These are phyloP conservation scores for Loriculus beryllinus DNA, from an alignment of 2,797 vertebrate genomes.

Conservation along the genomic window DNA sequence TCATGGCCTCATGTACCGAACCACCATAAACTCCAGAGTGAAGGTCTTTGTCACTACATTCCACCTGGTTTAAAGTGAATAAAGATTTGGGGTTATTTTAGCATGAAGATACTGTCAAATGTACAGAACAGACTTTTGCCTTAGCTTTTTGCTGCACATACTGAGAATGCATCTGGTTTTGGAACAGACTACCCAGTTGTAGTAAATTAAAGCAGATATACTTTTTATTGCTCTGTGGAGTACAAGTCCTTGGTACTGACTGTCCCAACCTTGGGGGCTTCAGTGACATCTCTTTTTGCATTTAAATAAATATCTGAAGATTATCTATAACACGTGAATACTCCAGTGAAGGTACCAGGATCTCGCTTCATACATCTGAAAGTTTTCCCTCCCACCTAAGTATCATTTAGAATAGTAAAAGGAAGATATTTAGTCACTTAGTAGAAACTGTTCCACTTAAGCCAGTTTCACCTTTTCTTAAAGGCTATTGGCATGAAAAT, in stretches of 20 bases:
- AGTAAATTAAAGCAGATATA: background rate
- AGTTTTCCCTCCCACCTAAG: background rate
- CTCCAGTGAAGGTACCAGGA: background rate
- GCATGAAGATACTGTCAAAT: background rate
- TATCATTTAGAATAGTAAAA: background rate
- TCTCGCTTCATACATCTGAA: background rate
- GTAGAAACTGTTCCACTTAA: background rate
- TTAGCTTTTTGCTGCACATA: background rate
- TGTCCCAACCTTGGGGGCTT: background rate
- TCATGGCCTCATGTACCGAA: slow-evolving; percentile 95
- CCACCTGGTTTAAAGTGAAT: slow-evolving; percentile 77
- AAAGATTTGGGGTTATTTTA: background rate
- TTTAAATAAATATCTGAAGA: background rate
- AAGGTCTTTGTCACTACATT: slow-evolving; percentile 86
- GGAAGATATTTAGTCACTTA: background rate
- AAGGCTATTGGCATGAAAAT: background rate
- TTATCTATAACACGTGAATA: background rate
- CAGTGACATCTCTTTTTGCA: background rate
- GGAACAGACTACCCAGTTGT: background rate
- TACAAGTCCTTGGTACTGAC: background rate
- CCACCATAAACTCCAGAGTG: slow-evolving; percentile 97
- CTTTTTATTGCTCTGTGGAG: background rate
- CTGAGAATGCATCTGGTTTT: background rate
- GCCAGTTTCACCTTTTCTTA: background rate
- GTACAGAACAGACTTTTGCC: background rate